Evolutionary conservation across 2,113 vertebrate species (phyloP), one percentile per base, ranked within the genome.

Genomic region (Chamaea fasciata): DNA sequence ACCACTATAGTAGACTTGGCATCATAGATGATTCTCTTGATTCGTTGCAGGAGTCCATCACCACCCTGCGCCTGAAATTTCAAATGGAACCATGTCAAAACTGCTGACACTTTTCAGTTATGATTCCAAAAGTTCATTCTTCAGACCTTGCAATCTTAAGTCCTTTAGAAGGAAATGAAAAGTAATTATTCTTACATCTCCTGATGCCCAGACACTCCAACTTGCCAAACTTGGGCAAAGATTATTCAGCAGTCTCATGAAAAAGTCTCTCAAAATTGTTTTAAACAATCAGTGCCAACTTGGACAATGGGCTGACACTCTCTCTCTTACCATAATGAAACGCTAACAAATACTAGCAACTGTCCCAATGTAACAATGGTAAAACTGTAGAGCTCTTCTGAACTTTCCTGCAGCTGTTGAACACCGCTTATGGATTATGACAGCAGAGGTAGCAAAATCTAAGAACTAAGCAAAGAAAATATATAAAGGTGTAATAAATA

Each of bases 21-120:
- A 96, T 99, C 99, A 95, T 99, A 99, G 73, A 97, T 94, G 91
- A 99, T 97, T 62, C 99, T 98, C 97, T 98, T 99, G 97, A 99
- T 94, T 96, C 99, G 98, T 87, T 99, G 99, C 80, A 98, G 97
- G 97, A 99, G 90, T 94, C 99, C 99, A 85, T 99, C 99, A 75
- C 99, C 99, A 96, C 99, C 99, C 41, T 99, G 98, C n/a, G 99
- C 99, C 99, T 99, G 97, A 90, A 97, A 97, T 95, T 83, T 92
- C 94, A 95, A 94, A 96, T 12, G 59, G 60, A 94, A 96, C 92
- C 52, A 75, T 87, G 47, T 91, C 92, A 96, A 94, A 97, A 96
- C 92, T 94, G 91, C 60, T 87, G 95, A 91, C 47, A 91, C 9
- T 94, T 92, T 91, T 93, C 83, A 96, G 53, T 87, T 96, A 94